Base-by-base conservation (phyloP, 1,140 invertebrate species). In the Spodoptera frugiperda region DNA sequence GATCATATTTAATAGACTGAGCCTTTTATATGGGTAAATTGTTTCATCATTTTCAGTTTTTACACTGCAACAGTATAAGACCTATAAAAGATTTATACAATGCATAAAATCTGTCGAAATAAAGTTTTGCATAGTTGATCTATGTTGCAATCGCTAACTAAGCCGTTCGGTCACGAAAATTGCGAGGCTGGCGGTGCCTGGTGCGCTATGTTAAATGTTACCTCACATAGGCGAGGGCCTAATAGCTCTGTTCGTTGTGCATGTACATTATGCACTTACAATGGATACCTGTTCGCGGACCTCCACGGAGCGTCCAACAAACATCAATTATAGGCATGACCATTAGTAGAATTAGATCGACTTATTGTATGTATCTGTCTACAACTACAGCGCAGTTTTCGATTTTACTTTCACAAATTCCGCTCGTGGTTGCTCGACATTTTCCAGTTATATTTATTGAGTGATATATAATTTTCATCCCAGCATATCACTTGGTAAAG, bases 141-240 rank as follows among this genome's bases (percentile, higher is more conserved):
- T 81, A 61, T 85, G 81, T 81, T 70, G 84, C 78, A 82, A 86
- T 80, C 71, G 78, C 81, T 77, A 88, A 86, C 55, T 67, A 57
- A 74, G 65, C 77, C 72, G 70, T 70, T 78, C 76, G 83, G 76
- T 83, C 83, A 81, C 76, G 82, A 84, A 85, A 84, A 79, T 81
- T 78, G 74, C 79, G 76, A 84, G 72, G 75, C 73, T 76, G 78
- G 68, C 63, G 80, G 74, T 75, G 78, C 78, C 78, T 82, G 83
- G 75, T 83, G 79, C 80, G 77, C 63, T 77, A 53, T 77, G 71
- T 79, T 78, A 48, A 61, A 44, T 70, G 80, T 87, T 86, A 80
- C 81, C 76, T 54, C 77, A 87, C 46, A 44, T 63, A 55, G 39
- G 19, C 19, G 55, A 30, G 39, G 33, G 72, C 63, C 72, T 79